Conservation (phyloP, 2,797 vertebrate species). For the Amniataba percoides region DNA sequence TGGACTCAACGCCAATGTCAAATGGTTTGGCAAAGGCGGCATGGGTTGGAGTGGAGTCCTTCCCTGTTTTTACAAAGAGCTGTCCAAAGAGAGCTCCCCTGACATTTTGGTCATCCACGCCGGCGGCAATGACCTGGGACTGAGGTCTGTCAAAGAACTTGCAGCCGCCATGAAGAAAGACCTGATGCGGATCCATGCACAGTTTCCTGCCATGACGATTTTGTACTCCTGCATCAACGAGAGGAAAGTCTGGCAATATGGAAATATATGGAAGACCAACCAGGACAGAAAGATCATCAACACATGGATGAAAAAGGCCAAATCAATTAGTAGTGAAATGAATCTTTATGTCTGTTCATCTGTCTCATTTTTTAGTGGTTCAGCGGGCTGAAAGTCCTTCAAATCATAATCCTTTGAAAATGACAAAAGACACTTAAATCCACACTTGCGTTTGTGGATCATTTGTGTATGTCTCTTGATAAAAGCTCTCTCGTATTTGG, state of each 20-base stretch:
- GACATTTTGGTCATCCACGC: constrained; percentile 17
- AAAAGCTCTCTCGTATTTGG: constrained; percentile 74
- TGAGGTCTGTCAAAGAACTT: neutral
- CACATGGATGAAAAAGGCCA: neutral
- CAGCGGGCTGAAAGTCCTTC: neutral
- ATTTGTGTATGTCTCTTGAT: constrained; percentile 51
- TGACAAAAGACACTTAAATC: constrained; percentile 60
- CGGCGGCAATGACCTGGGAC: constrained; percentile 9
- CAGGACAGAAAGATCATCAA: neutral
- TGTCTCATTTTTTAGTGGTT: neutral
- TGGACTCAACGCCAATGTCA: neutral
- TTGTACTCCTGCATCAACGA: constrained; percentile 9
- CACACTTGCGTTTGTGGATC: constrained; percentile 24
- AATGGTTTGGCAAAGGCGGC: constrained; percentile 22
- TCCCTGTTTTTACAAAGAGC: neutral
- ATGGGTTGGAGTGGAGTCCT: constrained; percentile 16
- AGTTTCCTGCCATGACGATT: neutral
- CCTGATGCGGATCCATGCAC: neutral
- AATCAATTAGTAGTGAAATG: too few relatives aligned
- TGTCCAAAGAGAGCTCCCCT: neutral
- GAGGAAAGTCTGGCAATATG: neutral
- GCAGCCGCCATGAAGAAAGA: neutral
- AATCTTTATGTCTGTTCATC: neutral
- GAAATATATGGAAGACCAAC: fast-evolving
- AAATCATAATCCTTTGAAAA: constrained; percentile 56